phyloP scores from a whole-genome alignment of 2,888 invertebrate species.

The Caenorhabditis sp. region DNA sequence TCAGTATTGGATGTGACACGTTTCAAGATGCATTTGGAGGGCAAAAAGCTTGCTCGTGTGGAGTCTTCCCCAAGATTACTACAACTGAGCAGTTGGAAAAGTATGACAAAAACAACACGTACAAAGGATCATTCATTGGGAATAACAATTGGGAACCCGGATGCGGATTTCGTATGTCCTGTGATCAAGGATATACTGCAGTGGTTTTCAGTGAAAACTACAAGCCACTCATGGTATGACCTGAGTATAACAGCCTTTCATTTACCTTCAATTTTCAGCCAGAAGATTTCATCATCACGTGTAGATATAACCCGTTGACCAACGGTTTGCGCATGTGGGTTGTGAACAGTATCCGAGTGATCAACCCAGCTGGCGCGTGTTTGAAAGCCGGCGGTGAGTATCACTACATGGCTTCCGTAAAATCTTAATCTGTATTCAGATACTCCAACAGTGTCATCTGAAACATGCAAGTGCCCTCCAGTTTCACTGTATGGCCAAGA shows the following conservation, averaged over 20 bases:
- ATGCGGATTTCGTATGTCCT: background rate
- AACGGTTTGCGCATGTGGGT: background rate
- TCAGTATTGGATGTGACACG: background rate
- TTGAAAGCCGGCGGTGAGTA: no score
- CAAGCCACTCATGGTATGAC: background rate
- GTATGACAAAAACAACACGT: background rate
- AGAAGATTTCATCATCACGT: background rate
- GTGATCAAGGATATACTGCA: background rate
- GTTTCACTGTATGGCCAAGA: background rate
- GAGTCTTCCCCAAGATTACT: background rate
- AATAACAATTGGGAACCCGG: background rate
- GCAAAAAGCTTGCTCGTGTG: background rate
- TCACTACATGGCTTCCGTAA: no score
- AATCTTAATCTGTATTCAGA: no score
- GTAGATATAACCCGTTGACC: conserved; percentile 4
- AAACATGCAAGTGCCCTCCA: background rate
- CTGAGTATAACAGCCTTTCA: background rate
- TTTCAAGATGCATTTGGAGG: background rate
- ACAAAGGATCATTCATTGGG: background rate
- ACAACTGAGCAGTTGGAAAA: background rate
- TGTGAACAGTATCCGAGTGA: conserved; percentile 1
- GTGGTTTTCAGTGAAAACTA: conserved; percentile 12
- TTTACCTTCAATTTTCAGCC: background rate
- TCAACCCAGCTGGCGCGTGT: background rate
- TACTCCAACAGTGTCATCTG: background rate